A percentile compares a stretch with the other conserved stretches of the same genome.
Conservation (phyloP, 2,113 vertebrate species). For the Micronycteris hirsuta region DNA sequence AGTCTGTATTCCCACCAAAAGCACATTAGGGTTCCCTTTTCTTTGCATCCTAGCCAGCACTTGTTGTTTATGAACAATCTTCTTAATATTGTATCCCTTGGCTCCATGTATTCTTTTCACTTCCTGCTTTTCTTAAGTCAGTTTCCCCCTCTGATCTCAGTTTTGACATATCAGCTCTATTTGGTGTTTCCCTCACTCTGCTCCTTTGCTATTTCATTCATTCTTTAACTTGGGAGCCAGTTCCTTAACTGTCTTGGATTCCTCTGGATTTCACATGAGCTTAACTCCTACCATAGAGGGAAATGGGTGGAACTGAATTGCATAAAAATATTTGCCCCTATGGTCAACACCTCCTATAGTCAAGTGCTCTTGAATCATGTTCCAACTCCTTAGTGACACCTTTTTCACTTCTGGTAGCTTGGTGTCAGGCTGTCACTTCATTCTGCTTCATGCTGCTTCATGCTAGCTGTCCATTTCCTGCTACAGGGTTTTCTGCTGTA, state of each 20-base stretch:
- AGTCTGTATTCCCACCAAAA: too few species aligned
- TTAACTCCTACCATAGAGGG: neutral
- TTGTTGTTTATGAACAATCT: neutral
- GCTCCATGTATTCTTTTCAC: neutral
- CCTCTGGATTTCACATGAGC: conserved; percentile 1
- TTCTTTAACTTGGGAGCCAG: neutral
- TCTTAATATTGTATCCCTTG: neutral
- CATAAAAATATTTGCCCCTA: neutral
- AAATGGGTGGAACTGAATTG: neutral
- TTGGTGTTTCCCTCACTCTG: neutral
- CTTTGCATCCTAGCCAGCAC: too few species aligned
- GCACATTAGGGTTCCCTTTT: too few species aligned
- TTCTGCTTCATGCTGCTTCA: neutral
- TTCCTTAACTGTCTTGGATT: conserved; percentile 40
- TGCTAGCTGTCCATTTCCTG: neutral
- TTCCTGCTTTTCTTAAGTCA: neutral
- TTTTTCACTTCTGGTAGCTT: neutral
- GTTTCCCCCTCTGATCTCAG: neutral
- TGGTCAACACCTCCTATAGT: neutral
- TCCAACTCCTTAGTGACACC: neutral
- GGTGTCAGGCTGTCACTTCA: neutral
- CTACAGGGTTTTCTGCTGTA: neutral
- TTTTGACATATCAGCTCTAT: neutral
- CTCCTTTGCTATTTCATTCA: conserved; percentile 8
- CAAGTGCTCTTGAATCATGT: neutral